A percentile compares a stretch with the other conserved stretches of the same genome.
Evolutionary conservation across 1,140 invertebrate genomes (phyloP).

Genomic region (Caenorhabditis brenneri): DNA sequence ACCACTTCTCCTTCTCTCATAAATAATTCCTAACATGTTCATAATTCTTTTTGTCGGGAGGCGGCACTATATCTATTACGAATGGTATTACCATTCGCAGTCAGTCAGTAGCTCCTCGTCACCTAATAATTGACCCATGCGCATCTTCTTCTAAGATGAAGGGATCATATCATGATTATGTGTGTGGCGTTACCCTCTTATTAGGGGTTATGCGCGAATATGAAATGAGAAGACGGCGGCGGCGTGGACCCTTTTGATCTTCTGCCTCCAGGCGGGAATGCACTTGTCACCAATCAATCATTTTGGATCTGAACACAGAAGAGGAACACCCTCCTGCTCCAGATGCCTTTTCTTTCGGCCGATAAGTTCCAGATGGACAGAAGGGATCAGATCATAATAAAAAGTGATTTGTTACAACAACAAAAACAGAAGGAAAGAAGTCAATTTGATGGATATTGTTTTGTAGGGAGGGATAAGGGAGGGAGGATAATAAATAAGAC

Average conservation of each 20-base stretch:
- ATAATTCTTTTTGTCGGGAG: too few species aligned
- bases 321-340: not conserved
- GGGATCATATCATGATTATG: not conserved
- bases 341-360: too few species aligned
- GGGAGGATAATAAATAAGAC: not conserved
- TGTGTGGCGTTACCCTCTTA: not conserved
- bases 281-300: constrained; percentile 20
- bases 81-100: too few species aligned
- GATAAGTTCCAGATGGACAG: not conserved
- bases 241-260: not conserved
- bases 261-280: not conserved
- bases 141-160: not conserved
- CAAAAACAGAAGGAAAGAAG: too few species aligned
- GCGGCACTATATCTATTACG: too few species aligned
- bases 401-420: not conserved
- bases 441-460: constrained; percentile 16
- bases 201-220: not conserved
- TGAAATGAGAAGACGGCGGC: constrained; percentile 25
- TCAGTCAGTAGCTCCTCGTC: too few species aligned
- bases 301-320: not conserved
- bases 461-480: not conserved
- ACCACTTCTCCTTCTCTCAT: too few species aligned
- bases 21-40: not conserved
- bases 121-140: not conserved
- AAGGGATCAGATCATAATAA: not conserved